These are phyloP conservation scores for Catharus minimus DNA, from an alignment of 2,113 vertebrate species.

Conservation along the genomic window DNA sequence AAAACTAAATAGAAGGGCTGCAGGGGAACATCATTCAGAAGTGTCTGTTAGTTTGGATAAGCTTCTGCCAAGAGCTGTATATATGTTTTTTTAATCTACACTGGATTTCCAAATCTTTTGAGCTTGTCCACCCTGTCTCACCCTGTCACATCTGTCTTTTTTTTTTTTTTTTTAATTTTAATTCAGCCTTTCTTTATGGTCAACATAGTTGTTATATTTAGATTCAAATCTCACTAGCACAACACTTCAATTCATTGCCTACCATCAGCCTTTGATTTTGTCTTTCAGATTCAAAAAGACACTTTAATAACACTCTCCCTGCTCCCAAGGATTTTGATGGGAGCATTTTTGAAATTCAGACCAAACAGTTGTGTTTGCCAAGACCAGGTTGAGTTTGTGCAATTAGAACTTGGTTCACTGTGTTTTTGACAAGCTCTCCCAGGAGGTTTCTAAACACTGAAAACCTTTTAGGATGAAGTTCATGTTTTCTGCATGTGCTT, in stretches of 20 bases:
- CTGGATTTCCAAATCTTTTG: background rate
- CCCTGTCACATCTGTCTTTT: background rate
- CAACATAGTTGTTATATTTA: conserved; percentile 17
- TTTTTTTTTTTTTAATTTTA: background rate
- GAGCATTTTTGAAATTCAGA: conserved; percentile 40
- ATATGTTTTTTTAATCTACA: background rate
- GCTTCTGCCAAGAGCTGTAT: background rate
- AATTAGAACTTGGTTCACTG: conserved; percentile 50
- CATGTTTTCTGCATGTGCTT: conserved; percentile 32
- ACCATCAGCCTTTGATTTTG: conserved; percentile 18
- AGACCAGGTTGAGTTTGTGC: conserved; percentile 14
- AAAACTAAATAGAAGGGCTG: background rate
- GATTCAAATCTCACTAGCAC: background rate
- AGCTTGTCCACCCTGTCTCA: background rate
- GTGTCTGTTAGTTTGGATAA: background rate
- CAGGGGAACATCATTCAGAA: background rate
- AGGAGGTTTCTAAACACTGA: conserved; percentile 56
- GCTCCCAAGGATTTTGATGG: conserved; percentile 31
- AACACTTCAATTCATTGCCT: conserved; percentile 18
- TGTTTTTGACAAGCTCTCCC: conserved; percentile 57
- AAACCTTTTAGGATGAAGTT: conserved; percentile 57
- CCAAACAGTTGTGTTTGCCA: conserved; percentile 43
- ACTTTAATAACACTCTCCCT: background rate
- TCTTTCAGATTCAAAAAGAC: conserved; percentile 3
- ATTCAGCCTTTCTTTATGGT: background rate